Evolutionary conservation across 2,113 vertebrate species (phyloP), one percentile per base, ranked within the genome.

Genomic region (Mormoops blainvillei): DNA sequence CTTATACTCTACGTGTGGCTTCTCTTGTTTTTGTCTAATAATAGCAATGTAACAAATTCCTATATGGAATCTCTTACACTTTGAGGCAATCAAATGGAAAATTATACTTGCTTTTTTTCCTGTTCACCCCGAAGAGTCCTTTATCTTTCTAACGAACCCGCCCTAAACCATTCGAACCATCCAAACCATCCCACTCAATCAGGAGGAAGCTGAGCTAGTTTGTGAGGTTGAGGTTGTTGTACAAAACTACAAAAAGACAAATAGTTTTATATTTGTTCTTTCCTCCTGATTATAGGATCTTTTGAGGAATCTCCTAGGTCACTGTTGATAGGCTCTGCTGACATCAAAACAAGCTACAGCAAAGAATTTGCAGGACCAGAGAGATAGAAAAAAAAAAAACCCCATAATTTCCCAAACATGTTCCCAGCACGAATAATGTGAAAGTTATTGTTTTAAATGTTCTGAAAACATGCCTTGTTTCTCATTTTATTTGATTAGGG

Each of bases 401-500:
- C 5, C 24, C 38, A 48, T 10, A 12, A 52, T 33, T 58, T 70
- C 36, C 3, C 78, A 86, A 36, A 61, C 87, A 63, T 52, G n/a
- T 82, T 73, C 5, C 36, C 18, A 84, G 50, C 5, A 74, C 11
- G 43, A 93, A 85, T 43, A 84, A 94, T 70, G 43, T 83, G 14
- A 45, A 91, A 74, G 56, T 54, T 28, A 41, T 67, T 67, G n/a
- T 73, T 76, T 71, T 36, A 67, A 94, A 94, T 77, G 43, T 88
- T 54, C 84, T 84, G 56, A 87, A 31, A 92, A 73, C 33, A 68
- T 63, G 33, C 3, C 18, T 54, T 95, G 13, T 84, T 96, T 94
- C 67, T 41, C 82, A 38, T 89, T 24, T 50, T 43, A 92, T 70
- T 78, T 95, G 76, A 96, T 92, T 87, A 91, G 82, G 94, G 88